These are phyloP conservation scores for Odontocolon sp. DNA, from an alignment of 2,888 invertebrate species.

Conservation along the genomic window DNA sequence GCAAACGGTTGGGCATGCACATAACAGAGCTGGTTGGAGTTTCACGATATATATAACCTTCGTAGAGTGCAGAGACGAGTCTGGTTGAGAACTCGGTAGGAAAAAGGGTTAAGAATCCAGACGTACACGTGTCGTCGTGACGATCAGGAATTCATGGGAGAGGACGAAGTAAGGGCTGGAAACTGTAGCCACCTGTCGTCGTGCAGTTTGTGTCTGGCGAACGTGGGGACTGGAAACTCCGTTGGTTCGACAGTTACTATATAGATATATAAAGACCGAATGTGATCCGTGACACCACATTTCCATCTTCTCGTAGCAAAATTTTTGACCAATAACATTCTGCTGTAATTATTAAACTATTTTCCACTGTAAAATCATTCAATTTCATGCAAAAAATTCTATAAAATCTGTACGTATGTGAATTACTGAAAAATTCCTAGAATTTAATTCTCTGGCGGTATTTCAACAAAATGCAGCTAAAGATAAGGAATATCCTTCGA, in stretches of 20 bases:
- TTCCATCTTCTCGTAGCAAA: neutral
- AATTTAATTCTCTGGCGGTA: no score
- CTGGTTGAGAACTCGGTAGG: slow-evolving; percentile 23
- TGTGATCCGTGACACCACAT: neutral
- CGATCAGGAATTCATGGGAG: slow-evolving; percentile 71
- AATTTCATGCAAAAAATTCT: no score
- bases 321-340: no score
- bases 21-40: neutral
- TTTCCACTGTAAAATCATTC: no score
- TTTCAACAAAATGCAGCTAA: no score
- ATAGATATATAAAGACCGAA: neutral
- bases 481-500: no score
- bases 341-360: no score
- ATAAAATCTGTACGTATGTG: no score
- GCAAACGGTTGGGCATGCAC: neutral
- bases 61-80: neutral
- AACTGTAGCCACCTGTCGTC: no score
- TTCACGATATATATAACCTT: neutral
- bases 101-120: slow-evolving; percentile 70
- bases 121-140: slow-evolving; percentile 74
- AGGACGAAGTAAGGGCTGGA: slow-evolving; percentile 46
- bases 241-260: neutral
- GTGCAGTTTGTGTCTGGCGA: slow-evolving; percentile 7
- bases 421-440: no score
- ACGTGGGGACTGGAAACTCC: neutral